Evolutionary conservation across 92 coral and sea anemone species (phyloP), one percentile per base, ranked within the genome.

Genomic region (Palythoa grandis): DNA sequence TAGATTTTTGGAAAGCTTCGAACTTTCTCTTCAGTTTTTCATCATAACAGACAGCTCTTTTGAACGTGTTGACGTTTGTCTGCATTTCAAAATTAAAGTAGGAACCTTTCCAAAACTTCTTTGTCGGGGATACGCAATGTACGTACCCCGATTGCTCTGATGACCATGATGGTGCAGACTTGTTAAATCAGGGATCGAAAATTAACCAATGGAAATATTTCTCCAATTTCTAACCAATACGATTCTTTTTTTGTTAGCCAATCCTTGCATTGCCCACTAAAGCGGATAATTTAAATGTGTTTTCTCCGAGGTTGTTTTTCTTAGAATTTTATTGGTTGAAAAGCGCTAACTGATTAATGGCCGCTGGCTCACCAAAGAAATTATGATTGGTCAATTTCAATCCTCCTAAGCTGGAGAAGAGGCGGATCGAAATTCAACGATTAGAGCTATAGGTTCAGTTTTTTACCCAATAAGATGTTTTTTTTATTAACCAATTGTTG

Each of bases 261-360:
- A 70, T 70, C 50, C 75, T 70, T 70, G 50, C 47, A 70, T 14
- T 70, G 11, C 52, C 7, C 11, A 70, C 75, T 70, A 0, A 70
- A 70, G 48, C 52, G 48, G 74, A 70, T 70, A 70, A 37, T 29
- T 70, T 29, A 5, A 38, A 50, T 70, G 75, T 67, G 29, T 1
- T 70, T 70, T 3, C 52, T 70, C 75, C 11, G 75, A 70, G 75
- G 75, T 37, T 13, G 52, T 70, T 70, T 65, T 70, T 70, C 75
- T 70, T 70, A 8, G 52, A 35, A 70, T 9, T 39, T 35, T 70
- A 70, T 70, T 70, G 75, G 75, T 38, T 70, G 75, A 37, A 70
- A 35, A 70, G 35, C 14, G 75, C 50, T 70, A 37, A 70, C 75
- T 35, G 50, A 14, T 70, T 70, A 70, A 13, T 70, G 75, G 75